Base-by-base conservation (phyloP, 1,140 invertebrate genomes). In the Elymnias hypermnestra region DNA sequence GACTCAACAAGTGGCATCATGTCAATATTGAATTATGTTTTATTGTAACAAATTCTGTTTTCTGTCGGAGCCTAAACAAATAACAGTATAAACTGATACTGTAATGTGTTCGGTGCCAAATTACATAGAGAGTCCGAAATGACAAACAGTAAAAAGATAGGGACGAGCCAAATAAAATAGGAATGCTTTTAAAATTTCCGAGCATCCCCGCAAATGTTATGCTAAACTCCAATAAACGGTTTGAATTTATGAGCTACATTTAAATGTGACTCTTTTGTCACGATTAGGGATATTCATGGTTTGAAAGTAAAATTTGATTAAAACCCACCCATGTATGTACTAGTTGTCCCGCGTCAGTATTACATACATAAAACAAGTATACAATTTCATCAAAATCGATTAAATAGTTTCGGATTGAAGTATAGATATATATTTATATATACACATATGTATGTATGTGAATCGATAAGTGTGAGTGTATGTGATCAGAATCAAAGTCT, bases 1-100 rank as follows among this genome's bases (percentile, higher is more conserved):
- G n/a, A 41, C 49, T 55, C 52, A 55, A 57, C 51, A 61, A 57
- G 47, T 53, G 47, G 44, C 10, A 15, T 44, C 5, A 33, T 41
- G 17, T 19, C 17, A 50, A 9, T 36, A 19, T 46, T 35, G 25
- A 42, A 3, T 17, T 42, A 37, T 49, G 17, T 29, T 15, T 25
- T 43, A 45, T 49, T 44, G 29, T 41, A 39, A n/a, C n/a, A 31
- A 18, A 19, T n/a, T 45, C 37, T 21, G 9, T 36, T 36, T 45
- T 45, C n/a, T 37, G 38, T 21, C 7, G 17, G 33, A 39, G 43
- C 43, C 48, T 44, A 48, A 57, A 18, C 40, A 57, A 57, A 52
- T 51, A 52, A 36, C 38, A 23, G 6, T 5, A 18, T 36, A 23
- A 49, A 41, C 19, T 28, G 46, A 41, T 36, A 41, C 46, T 28